phyloP scores from a whole-genome alignment of 2,888 invertebrate genomes.

The Malachius bipustulatus region DNA sequence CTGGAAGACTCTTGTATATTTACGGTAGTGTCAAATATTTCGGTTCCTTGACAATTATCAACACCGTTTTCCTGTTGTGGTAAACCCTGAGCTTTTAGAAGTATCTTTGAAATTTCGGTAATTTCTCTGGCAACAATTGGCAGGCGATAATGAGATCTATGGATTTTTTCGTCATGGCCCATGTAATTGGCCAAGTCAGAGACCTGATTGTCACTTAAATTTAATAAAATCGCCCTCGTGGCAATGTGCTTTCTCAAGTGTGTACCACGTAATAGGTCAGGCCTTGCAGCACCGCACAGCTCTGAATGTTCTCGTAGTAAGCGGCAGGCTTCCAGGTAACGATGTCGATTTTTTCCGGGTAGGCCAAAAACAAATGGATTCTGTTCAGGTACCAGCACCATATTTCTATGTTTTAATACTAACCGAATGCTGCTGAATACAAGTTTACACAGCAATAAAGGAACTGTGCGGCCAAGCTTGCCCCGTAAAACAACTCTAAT shows the following conservation, averaged over 20 bases:
- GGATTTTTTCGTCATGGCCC: constrained; percentile 15
- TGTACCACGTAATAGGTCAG: constrained; percentile 18
- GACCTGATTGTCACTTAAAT: constrained; percentile 11
- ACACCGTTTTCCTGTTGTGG: no score
- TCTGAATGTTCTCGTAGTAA: constrained; percentile 16
- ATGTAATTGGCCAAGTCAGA: constrained; percentile 15
- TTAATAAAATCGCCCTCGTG: constrained; percentile 16
- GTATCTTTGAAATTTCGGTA: no score
- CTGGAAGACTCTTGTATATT: no score
- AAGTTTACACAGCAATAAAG: neutral
- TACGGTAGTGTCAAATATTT: no score
- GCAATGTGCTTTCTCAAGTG: constrained; percentile 22
- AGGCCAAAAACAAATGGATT: constrained; percentile 1
- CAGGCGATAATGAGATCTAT: constrained; percentile 13
- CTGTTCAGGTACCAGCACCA: no score
- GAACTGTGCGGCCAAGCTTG: neutral
- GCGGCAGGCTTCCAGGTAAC: constrained; percentile 17
- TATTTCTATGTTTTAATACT: no score
- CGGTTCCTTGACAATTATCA: no score
- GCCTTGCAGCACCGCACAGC: constrained; percentile 20
- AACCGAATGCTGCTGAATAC: neutral
- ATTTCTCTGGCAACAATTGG: no score
- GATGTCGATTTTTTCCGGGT: neutral
- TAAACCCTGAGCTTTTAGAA: no score
- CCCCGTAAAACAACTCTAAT: neutral